A percentile compares a stretch with the other conserved stretches of the same genome.
phyloP scores from a whole-genome alignment of 2,888 invertebrate species.

The Conus canariensis region DNA sequence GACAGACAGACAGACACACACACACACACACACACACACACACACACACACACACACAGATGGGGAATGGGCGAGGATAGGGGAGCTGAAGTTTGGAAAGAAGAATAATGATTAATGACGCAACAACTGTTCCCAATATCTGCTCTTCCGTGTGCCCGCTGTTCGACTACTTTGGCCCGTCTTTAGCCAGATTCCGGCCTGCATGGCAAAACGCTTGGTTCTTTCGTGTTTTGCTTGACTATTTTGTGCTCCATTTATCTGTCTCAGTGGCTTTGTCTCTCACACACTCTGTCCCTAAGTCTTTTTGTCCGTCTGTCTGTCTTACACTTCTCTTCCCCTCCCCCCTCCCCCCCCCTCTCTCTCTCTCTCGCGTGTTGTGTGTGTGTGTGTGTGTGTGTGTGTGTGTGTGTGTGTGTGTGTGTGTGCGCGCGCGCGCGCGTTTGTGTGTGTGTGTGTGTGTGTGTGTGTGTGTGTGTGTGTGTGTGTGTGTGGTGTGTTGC shows the following conservation, averaged over 20 bases:
- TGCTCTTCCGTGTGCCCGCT: not conserved
- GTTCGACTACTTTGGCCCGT: not conserved
- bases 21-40: no score
- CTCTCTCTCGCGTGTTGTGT: no score
- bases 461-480: no score
- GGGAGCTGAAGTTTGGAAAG: not conserved
- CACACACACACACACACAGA: no score
- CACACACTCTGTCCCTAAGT: no score
- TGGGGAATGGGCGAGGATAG: no score
- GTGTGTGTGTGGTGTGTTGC: no score
- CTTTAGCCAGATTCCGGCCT: not conserved
- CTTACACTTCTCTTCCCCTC: not conserved
- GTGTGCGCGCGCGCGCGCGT: no score
- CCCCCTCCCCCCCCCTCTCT: not conserved
- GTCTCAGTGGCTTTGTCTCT: not conserved
- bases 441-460: no score
- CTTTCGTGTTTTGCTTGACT: not conserved
- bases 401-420: no score
- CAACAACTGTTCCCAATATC: not conserved
- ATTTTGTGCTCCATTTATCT: not conserved
- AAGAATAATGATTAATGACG: not conserved
- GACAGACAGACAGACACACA: no score
- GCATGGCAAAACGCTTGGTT: not conserved
- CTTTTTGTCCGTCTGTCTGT: not conserved
- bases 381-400: no score